These are phyloP conservation scores for Amphiprion percula DNA, from an alignment of 2,113 vertebrate genomes.

Conservation along the genomic window DNA sequence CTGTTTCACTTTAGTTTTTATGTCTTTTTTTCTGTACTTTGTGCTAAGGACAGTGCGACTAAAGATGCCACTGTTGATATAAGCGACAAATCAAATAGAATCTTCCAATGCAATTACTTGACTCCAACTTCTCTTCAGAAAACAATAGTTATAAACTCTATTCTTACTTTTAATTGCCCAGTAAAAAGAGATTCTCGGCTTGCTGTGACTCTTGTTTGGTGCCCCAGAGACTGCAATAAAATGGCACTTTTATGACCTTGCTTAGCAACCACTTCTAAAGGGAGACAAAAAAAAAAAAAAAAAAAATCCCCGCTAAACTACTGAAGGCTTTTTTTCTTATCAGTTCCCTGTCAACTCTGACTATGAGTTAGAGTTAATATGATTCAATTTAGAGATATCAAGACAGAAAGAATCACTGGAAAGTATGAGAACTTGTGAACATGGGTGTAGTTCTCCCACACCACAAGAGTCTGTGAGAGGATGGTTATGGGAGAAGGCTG, in stretches of 20 bases:
- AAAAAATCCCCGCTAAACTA: constrained; percentile 38
- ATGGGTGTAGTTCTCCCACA: constrained; percentile 80
- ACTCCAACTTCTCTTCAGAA: constrained; percentile 35
- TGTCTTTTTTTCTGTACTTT: background rate
- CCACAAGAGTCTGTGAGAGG: constrained; percentile 78
- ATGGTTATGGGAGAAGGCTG: constrained; percentile 83
- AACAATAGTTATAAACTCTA: constrained; percentile 67
- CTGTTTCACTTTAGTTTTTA: constrained; percentile 8
- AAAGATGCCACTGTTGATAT: background rate
- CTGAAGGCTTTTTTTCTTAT: constrained; percentile 30
- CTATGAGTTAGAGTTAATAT: background rate
- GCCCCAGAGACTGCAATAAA: constrained; percentile 76
- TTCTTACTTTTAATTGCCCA: constrained; percentile 71
- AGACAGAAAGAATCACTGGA: constrained; percentile 40
- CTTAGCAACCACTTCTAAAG: constrained; percentile 59
- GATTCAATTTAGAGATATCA: background rate
- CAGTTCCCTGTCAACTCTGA: constrained; percentile 10
- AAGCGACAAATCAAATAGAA: background rate
- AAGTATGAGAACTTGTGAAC: constrained; percentile 71
- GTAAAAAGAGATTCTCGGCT: constrained; percentile 63
- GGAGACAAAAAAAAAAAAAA: background rate
- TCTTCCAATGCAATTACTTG: background rate
- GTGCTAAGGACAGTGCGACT: background rate
- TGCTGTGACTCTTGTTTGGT: constrained; percentile 47
- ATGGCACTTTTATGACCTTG: constrained; percentile 70